A percentile compares a stretch with the other conserved stretches of the same genome.
Conservation (phyloP, 2,888 invertebrate genomes). For the Chromoteleia sp. region DNA sequence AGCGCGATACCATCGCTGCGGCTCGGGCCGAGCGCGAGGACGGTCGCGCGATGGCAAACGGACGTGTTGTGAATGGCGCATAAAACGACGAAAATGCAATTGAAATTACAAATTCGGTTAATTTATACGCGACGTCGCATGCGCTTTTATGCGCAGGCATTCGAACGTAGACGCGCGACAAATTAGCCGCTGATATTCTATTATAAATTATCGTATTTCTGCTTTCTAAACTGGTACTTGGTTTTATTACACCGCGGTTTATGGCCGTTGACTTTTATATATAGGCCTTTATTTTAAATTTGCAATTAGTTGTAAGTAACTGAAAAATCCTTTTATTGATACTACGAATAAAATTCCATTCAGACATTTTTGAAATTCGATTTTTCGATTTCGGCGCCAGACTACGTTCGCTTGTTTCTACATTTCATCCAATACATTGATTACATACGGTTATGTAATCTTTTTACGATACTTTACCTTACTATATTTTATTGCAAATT, state of each 20-base stretch:
- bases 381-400: too few relatives aligned
- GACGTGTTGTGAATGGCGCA: conserved; percentile 52
- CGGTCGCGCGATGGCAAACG: conserved; percentile 18
- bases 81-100: conserved; percentile 54
- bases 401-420: too few relatives aligned
- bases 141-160: conserved; percentile 37
- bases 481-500: too few relatives aligned
- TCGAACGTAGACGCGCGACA: conserved; percentile 31
- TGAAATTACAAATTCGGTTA: conserved; percentile 40
- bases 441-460: too few relatives aligned
- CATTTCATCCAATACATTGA: too few relatives aligned
- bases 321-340: not conserved
- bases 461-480: too few relatives aligned
- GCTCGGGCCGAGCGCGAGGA: conserved; percentile 1
- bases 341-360: not conserved
- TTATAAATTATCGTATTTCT: conserved; percentile 24
- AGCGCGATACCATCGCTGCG: conserved; percentile 50
- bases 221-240: conserved; percentile 30
- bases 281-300: not conserved
- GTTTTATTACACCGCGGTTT: conserved; percentile 44
- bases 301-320: not conserved
- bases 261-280: conserved; percentile 23
- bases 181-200: conserved; percentile 37
- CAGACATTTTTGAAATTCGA: not conserved
- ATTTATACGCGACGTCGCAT: conserved; percentile 47